A percentile compares a stretch with the other conserved stretches of the same genome.
phyloP scores from a whole-genome alignment of 2,113 vertebrate species.

The Clinocottus analis region DNA sequence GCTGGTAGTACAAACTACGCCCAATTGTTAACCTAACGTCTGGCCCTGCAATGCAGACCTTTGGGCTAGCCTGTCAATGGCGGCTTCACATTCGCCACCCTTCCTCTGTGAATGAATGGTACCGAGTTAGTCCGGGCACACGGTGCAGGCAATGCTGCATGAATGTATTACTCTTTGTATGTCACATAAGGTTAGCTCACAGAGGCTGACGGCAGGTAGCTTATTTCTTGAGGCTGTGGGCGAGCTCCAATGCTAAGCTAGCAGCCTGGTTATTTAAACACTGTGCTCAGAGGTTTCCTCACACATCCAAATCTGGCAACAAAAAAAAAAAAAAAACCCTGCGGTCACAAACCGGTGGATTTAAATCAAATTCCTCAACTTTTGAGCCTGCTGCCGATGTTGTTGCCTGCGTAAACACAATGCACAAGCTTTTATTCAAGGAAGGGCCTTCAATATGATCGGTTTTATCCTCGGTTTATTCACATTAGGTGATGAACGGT shows the following conservation, averaged over 20 bases:
- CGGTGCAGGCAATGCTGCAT: neutral
- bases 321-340: constrained; percentile 29
- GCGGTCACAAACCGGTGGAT: constrained; percentile 10
- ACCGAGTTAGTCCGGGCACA: neutral
- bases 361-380: constrained; percentile 33
- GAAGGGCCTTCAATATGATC: too few relatives aligned
- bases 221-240: neutral
- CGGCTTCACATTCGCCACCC: constrained; percentile 50
- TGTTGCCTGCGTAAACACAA: neutral
- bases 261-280: constrained; percentile 45
- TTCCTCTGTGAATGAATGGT: constrained; percentile 57
- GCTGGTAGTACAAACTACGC: constrained; percentile 74
- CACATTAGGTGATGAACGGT: neutral
- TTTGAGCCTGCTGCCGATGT: neutral
- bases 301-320: constrained; percentile 38
- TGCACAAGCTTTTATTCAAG: neutral
- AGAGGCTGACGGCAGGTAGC: neutral
- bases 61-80: constrained; percentile 72
- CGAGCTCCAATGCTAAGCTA: constrained; percentile 58
- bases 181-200: neutral
- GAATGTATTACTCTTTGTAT: neutral
- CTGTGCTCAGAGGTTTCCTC: constrained; percentile 20
- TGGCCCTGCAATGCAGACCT: constrained; percentile 80
- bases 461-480: neutral
- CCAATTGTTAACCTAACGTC: constrained; percentile 69